A percentile compares a stretch with the other conserved stretches of the same genome.
These are phyloP conservation scores for Polydrusus tereticollis DNA, from an alignment of 2,888 invertebrate species.

Conservation along the genomic window DNA sequence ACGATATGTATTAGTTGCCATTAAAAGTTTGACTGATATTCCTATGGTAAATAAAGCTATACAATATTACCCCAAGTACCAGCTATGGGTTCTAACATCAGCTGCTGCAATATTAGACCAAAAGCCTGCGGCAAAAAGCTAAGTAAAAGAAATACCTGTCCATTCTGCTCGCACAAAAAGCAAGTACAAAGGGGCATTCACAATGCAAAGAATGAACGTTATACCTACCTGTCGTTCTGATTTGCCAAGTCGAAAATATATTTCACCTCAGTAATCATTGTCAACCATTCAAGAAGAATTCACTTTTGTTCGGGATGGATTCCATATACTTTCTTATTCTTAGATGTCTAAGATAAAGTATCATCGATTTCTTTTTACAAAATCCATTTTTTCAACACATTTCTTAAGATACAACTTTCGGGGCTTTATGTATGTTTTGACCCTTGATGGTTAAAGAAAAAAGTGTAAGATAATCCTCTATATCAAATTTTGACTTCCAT, in stretches of 20 bases:
- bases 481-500: conserved; percentile 42
- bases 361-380: conserved; percentile 40
- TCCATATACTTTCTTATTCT: conserved; percentile 31
- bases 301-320: conserved; percentile 37
- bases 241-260: conserved; percentile 66
- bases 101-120: conserved; percentile 49
- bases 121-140: conserved; percentile 58
- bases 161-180: conserved; percentile 60
- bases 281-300: conserved; percentile 59
- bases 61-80: conserved; percentile 18
- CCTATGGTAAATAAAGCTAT: neutral
- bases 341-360: conserved; percentile 39
- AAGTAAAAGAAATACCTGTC: conserved; percentile 64
- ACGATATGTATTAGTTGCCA: too few relatives aligned
- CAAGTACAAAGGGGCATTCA: conserved; percentile 60
- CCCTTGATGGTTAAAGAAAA: conserved; percentile 27
- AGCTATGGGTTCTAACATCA: conserved; percentile 42
- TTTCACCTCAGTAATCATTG: conserved; percentile 65
- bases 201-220: conserved; percentile 61
- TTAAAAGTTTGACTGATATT: too few relatives aligned
- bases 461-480: conserved; percentile 36
- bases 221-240: conserved; percentile 65
- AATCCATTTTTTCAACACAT: conserved; percentile 34
- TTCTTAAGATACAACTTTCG: conserved; percentile 10
- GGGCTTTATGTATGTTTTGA: conserved; percentile 35